A percentile compares a stretch with the other conserved stretches of the same genome.
phyloP scores from a whole-genome alignment of 2,797 vertebrate species.

The Botia almorhae region DNA sequence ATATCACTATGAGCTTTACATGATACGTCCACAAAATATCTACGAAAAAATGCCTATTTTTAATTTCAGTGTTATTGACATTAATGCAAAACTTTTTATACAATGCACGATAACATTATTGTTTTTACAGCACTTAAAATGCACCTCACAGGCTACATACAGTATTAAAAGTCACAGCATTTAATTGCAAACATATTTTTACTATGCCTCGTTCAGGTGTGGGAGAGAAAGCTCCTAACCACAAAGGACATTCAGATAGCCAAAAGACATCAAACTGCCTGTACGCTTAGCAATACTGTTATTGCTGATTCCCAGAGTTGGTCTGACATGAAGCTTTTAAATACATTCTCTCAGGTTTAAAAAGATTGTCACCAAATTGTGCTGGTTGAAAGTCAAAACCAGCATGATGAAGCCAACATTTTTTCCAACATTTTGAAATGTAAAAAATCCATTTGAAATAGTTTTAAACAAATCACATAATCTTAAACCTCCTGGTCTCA shows the following conservation, averaged over 20 bases:
- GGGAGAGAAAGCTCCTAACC: conserved; percentile 17
- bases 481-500: neutral
- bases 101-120: neutral
- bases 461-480: conserved; percentile 4
- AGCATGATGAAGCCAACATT: neutral
- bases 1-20: neutral
- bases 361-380: conserved; percentile 8
- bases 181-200: neutral
- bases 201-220: neutral
- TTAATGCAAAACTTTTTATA: neutral
- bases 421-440: neutral
- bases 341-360: neutral
- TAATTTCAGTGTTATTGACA: neutral
- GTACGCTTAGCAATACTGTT: conserved; percentile 11
- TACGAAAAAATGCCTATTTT: neutral
- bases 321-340: neutral
- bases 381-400: neutral
- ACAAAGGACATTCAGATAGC: conserved; percentile 24
- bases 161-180: neutral
- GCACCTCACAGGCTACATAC: neutral
- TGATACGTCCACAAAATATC: neutral
- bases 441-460: neutral
- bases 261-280: conserved; percentile 14
- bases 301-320: neutral
- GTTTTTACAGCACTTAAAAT: neutral